Evolutionary conservation across 1,140 invertebrate genomes (phyloP), one percentile per base, ranked within the genome.

Genomic region (Micrasema longulum): DNA sequence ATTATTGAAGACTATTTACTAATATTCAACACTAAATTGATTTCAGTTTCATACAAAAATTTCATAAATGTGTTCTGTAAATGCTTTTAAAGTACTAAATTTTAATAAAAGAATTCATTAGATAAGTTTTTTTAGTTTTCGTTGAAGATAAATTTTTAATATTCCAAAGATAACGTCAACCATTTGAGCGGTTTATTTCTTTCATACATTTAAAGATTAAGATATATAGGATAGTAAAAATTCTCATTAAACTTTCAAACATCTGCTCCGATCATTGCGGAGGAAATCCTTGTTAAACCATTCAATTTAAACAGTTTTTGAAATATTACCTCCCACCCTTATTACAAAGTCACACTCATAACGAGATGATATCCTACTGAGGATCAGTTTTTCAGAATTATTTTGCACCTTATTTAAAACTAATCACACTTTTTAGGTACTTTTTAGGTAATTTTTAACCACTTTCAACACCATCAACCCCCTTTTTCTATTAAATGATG

Each of bases 241-340:
- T 52, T 52, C 64, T 66, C 64, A 66, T 66, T 66, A 66, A 66
- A 66, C 45, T 66, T 38, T 50, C n/a, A 64, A 73, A 71, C 74
- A 71, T 76, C 74, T 72, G 71, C 55, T 52, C 63, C 36, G 63
- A 73, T 69, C 65, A 47, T 65, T 41, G n/a, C 50, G 41, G 31
- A 26, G 43, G 69, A 22, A 68, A 68, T 68, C 55, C 36, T 53
- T 66, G 43, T 48, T 41, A 45, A 71, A 55, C 52, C 71, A 63
- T 73, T 73, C 74, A 76, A 76, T 76, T 76, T 72, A 69, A 76
- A 76, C 60, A 70, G 66, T 76, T 76, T 76, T 73, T 76, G 74
- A 76, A 73, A 76, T 76, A 76, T 73, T 68, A 41, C 71, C 62
- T 35, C 45, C 57, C 23, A 36, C 67, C 47, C 38, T 12, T 43